Evolutionary conservation across 2,888 invertebrate genomes (phyloP).

Genomic region (Sminthurinus aureus): DNA sequence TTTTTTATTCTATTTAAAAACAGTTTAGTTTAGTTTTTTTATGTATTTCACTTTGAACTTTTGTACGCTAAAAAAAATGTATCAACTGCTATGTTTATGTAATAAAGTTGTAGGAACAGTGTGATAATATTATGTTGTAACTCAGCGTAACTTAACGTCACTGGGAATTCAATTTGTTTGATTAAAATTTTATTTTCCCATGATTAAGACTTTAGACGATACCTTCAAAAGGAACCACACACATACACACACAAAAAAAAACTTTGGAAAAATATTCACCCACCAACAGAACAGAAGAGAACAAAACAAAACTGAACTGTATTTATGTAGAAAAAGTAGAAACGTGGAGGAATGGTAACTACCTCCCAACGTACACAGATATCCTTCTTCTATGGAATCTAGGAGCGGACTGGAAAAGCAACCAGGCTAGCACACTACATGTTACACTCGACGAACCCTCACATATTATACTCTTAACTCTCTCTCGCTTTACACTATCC

Average conservation of each 20-base stretch:
- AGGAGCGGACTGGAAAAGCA: constrained; percentile 52
- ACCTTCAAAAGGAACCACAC: too few species aligned
- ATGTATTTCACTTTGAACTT: too few species aligned
- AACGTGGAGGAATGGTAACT: constrained; percentile 10
- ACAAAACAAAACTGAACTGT: too few species aligned
- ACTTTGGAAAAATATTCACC: too few species aligned
- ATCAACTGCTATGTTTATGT: background rate
- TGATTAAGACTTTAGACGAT: too few species aligned
- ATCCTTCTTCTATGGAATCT: constrained; percentile 56
- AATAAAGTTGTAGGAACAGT: background rate
- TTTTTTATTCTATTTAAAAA: background rate
- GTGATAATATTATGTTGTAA: too few species aligned
- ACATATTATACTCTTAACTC: background rate
- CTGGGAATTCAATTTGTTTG: too few species aligned
- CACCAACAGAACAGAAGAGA: too few species aligned
- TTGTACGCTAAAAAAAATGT: background rate
- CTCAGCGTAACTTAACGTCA: too few species aligned
- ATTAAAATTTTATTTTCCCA: too few species aligned
- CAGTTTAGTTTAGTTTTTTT: background rate
- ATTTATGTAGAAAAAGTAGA: background rate
- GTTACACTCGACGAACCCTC: constrained; percentile 16
- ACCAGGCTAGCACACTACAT: constrained; percentile 32
- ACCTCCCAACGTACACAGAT: constrained; percentile 36
- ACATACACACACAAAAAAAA: too few species aligned
- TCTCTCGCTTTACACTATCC: too few species aligned